Evolutionary conservation across 1,140 invertebrate genomes (phyloP).

Genomic region (Argopecten irradians): DNA sequence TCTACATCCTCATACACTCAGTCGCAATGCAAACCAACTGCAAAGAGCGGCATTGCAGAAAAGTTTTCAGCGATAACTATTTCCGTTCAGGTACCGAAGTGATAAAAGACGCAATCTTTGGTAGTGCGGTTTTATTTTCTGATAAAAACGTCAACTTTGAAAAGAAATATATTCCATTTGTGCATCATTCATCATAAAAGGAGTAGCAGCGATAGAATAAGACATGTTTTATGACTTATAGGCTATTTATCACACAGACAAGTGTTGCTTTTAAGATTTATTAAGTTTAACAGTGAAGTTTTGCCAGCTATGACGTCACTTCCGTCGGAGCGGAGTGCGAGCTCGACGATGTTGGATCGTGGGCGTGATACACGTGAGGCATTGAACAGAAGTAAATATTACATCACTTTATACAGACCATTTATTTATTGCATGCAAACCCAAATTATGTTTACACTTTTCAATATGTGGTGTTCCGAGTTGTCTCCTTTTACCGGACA

Average conservation of each 20-base stretch:
- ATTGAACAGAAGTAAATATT: not conserved
- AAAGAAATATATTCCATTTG: slow-evolving; percentile 19
- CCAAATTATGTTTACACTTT: slow-evolving; percentile 2
- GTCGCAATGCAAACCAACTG: not conserved
- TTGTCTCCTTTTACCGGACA: slow-evolving; percentile 2
- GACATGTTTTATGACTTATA: not conserved
- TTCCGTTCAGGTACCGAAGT: not conserved
- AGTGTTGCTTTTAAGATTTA: not conserved
- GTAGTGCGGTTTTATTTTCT: not conserved
- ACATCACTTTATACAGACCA: not conserved
- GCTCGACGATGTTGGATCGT: not conserved
- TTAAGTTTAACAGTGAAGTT: not conserved
- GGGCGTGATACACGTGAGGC: not conserved
- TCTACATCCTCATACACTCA: slow-evolving; percentile 14
- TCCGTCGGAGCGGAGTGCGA: not conserved
- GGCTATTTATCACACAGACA: not conserved
- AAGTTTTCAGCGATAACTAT: not conserved
- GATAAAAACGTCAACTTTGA: slow-evolving; percentile 16
- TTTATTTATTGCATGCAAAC: slow-evolving; percentile 1
- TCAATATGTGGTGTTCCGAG: not conserved
- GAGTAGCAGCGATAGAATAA: not conserved
- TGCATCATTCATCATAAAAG: slow-evolving; percentile 22
- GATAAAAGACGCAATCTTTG: slow-evolving; percentile 21
- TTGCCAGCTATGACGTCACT: not conserved
- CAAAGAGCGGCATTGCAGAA: not conserved